phyloP scores from a whole-genome alignment of 2,888 invertebrate genomes.

The Cerceris rybyensis region DNA sequence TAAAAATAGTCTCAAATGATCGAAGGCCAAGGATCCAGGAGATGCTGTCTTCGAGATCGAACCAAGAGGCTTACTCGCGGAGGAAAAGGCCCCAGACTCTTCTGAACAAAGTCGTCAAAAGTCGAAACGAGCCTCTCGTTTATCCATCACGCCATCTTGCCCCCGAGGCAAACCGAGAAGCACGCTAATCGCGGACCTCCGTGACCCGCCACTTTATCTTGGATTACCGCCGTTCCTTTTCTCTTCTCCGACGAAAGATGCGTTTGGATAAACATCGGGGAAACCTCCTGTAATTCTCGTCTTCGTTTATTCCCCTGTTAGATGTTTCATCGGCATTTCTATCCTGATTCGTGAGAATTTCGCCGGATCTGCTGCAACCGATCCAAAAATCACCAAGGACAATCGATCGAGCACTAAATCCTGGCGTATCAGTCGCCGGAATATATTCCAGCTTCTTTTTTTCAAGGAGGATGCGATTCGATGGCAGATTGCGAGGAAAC shows the following conservation, averaged over 20 bases:
- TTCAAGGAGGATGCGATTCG: neutral
- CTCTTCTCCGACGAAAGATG: conserved; percentile 25
- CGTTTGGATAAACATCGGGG: conserved; percentile 22
- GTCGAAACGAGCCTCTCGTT: conserved; percentile 67
- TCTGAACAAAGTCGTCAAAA: conserved; percentile 59
- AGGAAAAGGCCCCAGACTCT: conserved; percentile 11
- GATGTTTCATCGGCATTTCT: neutral
- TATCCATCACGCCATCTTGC: conserved; percentile 65
- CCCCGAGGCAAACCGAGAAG: conserved; percentile 35
- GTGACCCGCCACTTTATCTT: conserved; percentile 54
- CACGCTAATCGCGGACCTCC: conserved; percentile 63
- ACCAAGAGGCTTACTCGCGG: neutral
- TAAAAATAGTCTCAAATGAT: too few species aligned
- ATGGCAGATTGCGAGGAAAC: conserved; percentile 8
- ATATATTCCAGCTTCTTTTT: neutral
- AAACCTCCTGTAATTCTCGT: neutral
- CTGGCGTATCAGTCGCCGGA: neutral
- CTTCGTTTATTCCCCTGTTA: neutral
- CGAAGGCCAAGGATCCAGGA: too few species aligned
- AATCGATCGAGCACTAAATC: conserved; percentile 8
- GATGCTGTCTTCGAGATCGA: too few species aligned
- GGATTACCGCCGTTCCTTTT: conserved; percentile 40
- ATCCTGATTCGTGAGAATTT: conserved; percentile 9
- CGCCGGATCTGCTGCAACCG: neutral
- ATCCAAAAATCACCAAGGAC: neutral